Conservation (phyloP, 2,797 vertebrate genomes). For the Astyanax mexicanus region DNA sequence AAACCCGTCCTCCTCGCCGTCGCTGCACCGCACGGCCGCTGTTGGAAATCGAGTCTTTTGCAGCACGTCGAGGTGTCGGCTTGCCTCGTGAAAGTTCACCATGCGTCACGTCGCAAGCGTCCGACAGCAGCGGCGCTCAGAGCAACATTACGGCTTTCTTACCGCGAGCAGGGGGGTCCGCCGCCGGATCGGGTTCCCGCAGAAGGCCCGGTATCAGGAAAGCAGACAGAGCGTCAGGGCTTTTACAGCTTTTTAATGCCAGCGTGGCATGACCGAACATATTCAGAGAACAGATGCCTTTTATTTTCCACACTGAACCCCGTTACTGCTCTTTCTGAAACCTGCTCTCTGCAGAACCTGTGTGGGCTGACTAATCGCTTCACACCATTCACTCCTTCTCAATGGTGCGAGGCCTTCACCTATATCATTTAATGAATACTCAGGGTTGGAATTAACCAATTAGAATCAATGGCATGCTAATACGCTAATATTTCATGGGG, state of each 20-base stretch:
- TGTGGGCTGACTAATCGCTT: background rate
- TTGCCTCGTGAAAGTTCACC: constrained; percentile 40
- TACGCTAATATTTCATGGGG: background rate
- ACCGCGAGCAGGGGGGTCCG: constrained; percentile 38
- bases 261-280: background rate
- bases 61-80: constrained; percentile 49
- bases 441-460: background rate
- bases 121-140: constrained; percentile 9
- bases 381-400: background rate
- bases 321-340: background rate
- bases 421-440: background rate
- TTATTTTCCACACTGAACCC: background rate
- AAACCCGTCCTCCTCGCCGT: too few species aligned
- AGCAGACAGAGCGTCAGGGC: constrained; percentile 18
- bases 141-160: constrained; percentile 39
- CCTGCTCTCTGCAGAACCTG: background rate
- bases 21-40: too few species aligned
- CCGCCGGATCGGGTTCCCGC: constrained; percentile 47
- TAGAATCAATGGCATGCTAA: background rate
- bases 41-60: constrained; percentile 45
- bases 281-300: constrained; percentile 17
- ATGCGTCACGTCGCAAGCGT: background rate
- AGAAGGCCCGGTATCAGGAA: constrained; percentile 29
- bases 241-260: constrained; percentile 41
- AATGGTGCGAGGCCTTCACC: background rate